Evolutionary conservation across 2,797 vertebrate species (phyloP), one percentile per base, ranked within the genome.

Genomic region (Fistularia commersonii): DNA sequence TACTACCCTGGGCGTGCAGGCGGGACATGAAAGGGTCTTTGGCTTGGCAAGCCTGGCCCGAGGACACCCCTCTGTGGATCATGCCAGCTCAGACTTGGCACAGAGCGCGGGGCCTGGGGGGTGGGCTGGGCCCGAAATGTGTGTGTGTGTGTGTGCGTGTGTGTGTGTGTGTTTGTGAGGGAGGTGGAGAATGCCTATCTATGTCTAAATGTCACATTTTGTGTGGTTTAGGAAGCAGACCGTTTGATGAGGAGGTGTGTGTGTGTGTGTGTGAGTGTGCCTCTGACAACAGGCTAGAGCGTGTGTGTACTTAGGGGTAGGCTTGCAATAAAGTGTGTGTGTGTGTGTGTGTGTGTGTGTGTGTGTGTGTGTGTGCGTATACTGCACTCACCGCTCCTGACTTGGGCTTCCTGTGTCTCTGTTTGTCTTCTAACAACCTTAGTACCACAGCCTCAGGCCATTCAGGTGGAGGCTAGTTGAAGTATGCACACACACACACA

Each of bases 61-160:
- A 81, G 88, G 91, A 93, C 91, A 90, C 93, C 93, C 91, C 89
- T 92, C 90, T 90, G 92, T 92, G 92, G 85, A 87, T 80, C 69
- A 85, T 92, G 92, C 91, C 91, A 87, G 88, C 90, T 88, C 88
- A 77, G 77, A 90, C 89, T 92, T 93, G 92, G 91, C 79, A 88
- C 89, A 87, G 87, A 89, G 89, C 67, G 6, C 57, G 42, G 74
- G 78, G 86, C 91, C 89, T 41, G 76, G 86, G 85, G 76, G 88
- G 83, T 83, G 66, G 82, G 88, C 79, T 81, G 80, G 87, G 86
- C 86, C 89, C 84, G 88, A 79, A 82, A 85, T 66, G 49, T 58
- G 55, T 63, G 50, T 61, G 57, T 67, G 63, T 45, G 54, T 70
- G 56, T 61, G 62, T 66, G 12, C 51, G 58, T 65, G 71, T 70